phyloP scores from a whole-genome alignment of 1,140 invertebrate genomes.

The Prorops nasuta region DNA sequence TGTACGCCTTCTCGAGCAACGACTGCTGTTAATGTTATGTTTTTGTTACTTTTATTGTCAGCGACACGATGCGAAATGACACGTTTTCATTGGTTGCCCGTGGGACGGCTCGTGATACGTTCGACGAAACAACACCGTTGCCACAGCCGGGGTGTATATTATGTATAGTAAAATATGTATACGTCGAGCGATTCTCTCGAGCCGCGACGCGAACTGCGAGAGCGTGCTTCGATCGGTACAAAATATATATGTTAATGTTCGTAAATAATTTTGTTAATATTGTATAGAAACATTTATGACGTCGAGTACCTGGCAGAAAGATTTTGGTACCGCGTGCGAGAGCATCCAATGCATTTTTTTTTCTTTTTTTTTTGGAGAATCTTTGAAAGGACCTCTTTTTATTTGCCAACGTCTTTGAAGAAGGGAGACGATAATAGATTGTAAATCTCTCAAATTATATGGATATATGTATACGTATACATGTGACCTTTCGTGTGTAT shows the following conservation, averaged over 20 bases:
- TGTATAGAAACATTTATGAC: conserved; percentile 45
- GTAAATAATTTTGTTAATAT: conserved; percentile 48
- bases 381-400: not conserved
- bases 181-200: not conserved
- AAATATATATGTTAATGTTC: conserved; percentile 44
- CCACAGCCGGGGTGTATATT: too few relatives aligned
- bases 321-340: conserved; percentile 27
- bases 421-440: not conserved
- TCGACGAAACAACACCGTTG: too few relatives aligned
- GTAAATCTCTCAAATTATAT: not conserved
- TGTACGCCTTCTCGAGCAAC: too few relatives aligned
- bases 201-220: conserved; percentile 6
- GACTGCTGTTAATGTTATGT: conserved; percentile 54
- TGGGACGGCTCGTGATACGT: too few relatives aligned
- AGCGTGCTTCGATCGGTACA: conserved; percentile 26
- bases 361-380: not conserved
- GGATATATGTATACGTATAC: conserved; percentile 26
- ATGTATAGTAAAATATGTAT: not conserved
- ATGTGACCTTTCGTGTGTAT: too few relatives aligned
- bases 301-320: conserved; percentile 36
- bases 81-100: conserved; percentile 18
- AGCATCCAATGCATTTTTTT: too few relatives aligned
- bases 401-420: not conserved
- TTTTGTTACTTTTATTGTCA: conserved; percentile 55
- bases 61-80: conserved; percentile 21